Conservation (phyloP, 2,797 vertebrate genomes). For the Gallinago nigripennis region DNA sequence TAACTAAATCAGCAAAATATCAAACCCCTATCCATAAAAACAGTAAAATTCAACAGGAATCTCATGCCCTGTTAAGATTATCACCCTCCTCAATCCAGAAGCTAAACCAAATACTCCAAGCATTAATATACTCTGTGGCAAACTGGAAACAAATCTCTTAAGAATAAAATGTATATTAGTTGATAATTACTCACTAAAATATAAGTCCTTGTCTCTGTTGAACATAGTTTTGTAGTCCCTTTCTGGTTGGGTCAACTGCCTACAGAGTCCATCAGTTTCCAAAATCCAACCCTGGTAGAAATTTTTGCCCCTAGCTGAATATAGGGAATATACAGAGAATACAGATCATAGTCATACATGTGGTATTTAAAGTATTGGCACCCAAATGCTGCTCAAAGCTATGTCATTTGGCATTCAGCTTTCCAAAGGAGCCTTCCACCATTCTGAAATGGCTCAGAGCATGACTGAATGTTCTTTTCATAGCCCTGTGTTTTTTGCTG, state of each 20-base stretch:
- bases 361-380: background rate
- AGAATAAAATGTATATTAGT: background rate
- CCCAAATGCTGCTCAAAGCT: background rate
- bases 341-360: background rate
- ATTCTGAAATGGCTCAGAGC: background rate
- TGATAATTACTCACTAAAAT: background rate
- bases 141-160: background rate
- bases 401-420: background rate
- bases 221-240: background rate
- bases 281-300: background rate
- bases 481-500: background rate
- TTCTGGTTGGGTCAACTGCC: background rate
- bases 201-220: background rate
- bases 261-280: background rate
- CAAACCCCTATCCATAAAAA: background rate
- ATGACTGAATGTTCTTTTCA: background rate
- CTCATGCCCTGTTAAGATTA: background rate
- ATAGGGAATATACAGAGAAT: background rate
- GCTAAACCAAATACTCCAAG: background rate
- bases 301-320: background rate
- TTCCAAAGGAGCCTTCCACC: background rate
- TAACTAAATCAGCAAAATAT: background rate
- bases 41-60: background rate
- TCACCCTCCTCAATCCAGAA: background rate
- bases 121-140: background rate